Evolutionary conservation across 2,113 vertebrate genomes (phyloP), one percentile per base, ranked within the genome.

Genomic region (Larimichthys polyactis): DNA sequence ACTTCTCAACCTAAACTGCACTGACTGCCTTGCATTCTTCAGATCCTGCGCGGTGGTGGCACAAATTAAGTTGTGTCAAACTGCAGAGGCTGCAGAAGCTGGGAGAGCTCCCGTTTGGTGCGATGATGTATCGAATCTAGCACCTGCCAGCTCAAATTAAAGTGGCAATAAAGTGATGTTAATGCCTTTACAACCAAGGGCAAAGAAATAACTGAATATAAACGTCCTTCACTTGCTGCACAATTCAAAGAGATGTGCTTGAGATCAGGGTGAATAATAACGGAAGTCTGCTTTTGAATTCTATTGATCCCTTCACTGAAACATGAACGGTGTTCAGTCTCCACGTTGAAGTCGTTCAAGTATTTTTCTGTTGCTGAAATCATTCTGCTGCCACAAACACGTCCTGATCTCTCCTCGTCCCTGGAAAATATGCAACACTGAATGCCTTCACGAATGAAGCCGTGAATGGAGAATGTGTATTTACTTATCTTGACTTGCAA

Each of bases 141-240:
- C 58, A 72, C 17, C 58, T 71, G 67, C 44, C 36, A 49, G 51
- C 67, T 79, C 49, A n/a, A 51, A 82, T 77, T 27, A 85, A 77
- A 66, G 32, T 2, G 19, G 32, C 29, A 70, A 44, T 55, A 19
- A 66, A 75, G 59, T 22, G 32, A 82, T 69, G 36, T 44, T 17
- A 59, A 71, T 0, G 12, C 11, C 49, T 54, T 58, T 43, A 43
- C 32, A 63, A 62, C 11, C 22, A 1, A 9, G 60, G 22, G 59
- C 14, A 43, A 11, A 71, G 7, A 36, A 7, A 69, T 32, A 29
- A 16, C 3, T 58, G 1, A 62, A 76, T 40, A 66, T n/a, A 4
- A 11, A 11, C 12, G 32, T 16, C n/a, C 16, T 76, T 52, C 22
- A 20, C 16, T 44, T 44, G 64, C 11, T 58, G 82, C 65, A 27